A percentile compares a stretch with the other conserved stretches of the same genome.
Evolutionary conservation across 2,113 vertebrate genomes (phyloP).

Genomic region (Pteropus alecto): DNA sequence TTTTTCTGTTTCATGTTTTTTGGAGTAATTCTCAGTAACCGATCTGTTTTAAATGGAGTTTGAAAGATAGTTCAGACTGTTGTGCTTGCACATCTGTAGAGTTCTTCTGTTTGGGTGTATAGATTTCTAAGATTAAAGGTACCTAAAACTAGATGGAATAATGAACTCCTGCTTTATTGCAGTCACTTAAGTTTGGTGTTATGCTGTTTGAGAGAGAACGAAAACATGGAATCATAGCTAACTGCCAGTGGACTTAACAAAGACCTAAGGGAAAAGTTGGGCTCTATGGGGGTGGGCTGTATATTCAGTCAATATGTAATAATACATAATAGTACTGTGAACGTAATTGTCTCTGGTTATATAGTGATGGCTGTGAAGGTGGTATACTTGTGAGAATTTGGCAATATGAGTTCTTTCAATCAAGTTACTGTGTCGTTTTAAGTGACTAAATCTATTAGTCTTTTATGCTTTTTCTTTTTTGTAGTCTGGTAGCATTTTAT

Average conservation of each 20-base stretch:
- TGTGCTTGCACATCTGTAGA: conserved; percentile 61
- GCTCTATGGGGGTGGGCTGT: conserved; percentile 75
- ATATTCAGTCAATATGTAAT: conserved; percentile 69
- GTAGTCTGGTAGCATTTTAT: conserved; percentile 84
- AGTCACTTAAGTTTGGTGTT: conserved; percentile 65
- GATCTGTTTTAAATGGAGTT: conserved; percentile 65
- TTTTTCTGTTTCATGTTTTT: conserved; percentile 42
- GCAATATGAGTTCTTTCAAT: conserved; percentile 70
- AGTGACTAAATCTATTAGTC: conserved; percentile 80
- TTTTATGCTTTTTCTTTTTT: conserved; percentile 82
- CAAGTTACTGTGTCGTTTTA: conserved; percentile 80
- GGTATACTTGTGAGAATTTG: conserved; percentile 64
- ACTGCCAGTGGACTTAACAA: conserved; percentile 71
- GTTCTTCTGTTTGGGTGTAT: conserved; percentile 64
- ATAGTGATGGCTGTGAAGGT: conserved; percentile 80
- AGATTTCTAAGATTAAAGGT: conserved; percentile 60
- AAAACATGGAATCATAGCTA: conserved; percentile 67
- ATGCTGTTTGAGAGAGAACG: conserved; percentile 41
- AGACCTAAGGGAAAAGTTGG: conserved; percentile 71
- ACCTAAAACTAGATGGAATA: conserved; percentile 63
- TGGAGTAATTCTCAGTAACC: conserved; percentile 45
- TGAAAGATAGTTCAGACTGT: conserved; percentile 60
- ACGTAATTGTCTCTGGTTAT: conserved; percentile 67
- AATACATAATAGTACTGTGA: conserved; percentile 67
- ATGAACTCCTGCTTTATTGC: conserved; percentile 80